Evolutionary conservation across 2,888 invertebrate species (phyloP).

Genomic region (Rotaria sp.): DNA sequence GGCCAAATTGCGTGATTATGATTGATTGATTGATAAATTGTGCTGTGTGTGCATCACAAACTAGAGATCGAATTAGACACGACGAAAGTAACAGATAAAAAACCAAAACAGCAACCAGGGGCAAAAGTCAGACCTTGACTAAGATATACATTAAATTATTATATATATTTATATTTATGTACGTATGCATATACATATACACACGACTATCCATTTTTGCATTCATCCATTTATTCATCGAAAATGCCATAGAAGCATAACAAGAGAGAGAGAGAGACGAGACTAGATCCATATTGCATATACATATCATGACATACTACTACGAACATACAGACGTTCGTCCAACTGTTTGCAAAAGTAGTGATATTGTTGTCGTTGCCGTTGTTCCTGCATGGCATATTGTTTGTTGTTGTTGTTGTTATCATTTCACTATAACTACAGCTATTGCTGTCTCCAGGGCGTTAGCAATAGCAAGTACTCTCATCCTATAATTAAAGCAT

Average conservation of each 20-base stretch:
- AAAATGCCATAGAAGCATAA: not conserved
- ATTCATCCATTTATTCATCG: not conserved
- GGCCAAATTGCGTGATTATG: not conserved
- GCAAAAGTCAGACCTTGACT: not conserved
- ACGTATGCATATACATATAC: not conserved
- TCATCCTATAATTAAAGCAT: not conserved
- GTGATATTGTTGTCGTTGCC: not conserved
- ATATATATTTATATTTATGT: not conserved
- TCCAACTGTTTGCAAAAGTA: not conserved
- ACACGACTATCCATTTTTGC: not conserved
- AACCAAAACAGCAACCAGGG: not conserved
- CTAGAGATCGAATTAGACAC: not conserved
- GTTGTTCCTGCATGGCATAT: not conserved
- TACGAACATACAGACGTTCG: not conserved
- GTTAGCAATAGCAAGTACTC: not conserved
- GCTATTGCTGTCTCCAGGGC: not conserved
- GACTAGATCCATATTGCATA: not conserved
- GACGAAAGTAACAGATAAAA: not conserved
- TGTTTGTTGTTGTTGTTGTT: not conserved
- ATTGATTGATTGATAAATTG: slow-evolving; percentile 14
- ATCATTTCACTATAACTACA: not conserved
- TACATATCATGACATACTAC: not conserved
- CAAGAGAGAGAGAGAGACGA: not conserved
- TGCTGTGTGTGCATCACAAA: not conserved
- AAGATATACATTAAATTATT: not conserved